A percentile compares a stretch with the other conserved stretches of the same genome.
Evolutionary conservation across 2,113 vertebrate species (phyloP).

Genomic region (Eulacestoma nigropectus): DNA sequence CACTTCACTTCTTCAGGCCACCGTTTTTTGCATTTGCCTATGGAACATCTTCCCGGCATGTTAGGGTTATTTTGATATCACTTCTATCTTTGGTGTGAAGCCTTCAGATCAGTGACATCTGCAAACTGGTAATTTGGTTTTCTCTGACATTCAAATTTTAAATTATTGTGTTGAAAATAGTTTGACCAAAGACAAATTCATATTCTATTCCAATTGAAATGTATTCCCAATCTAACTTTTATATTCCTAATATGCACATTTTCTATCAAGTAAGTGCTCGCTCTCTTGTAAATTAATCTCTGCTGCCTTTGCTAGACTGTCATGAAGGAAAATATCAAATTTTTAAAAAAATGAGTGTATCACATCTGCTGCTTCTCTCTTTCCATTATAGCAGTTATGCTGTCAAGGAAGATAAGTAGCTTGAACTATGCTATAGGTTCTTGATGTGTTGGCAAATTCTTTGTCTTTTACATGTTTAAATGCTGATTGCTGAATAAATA

Average conservation of each 20-base stretch:
- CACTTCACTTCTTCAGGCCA: neutral
- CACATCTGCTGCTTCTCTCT: neutral
- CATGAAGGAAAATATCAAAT: neutral
- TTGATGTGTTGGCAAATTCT: neutral
- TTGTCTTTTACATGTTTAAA: neutral
- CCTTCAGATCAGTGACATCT: neutral
- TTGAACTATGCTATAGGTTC: neutral
- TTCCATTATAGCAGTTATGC: neutral
- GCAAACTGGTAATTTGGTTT: neutral
- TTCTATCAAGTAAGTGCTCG: neutral
- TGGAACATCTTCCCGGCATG: neutral
- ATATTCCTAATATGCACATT: neutral
- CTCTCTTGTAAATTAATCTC: neutral
- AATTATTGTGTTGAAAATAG: neutral
- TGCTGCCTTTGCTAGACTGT: neutral
- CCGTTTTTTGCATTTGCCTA: neutral
- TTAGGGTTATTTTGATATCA: neutral
- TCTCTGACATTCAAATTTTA: neutral
- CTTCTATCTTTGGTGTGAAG: neutral
- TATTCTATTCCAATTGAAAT: neutral
- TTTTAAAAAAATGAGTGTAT: neutral
- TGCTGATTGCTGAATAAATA: neutral
- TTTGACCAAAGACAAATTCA: neutral
- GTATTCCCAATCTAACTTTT: neutral
- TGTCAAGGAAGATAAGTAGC: neutral